Percentiles rank a stretch among this genome's conserved stretches.
These are phyloP conservation scores for Acridotheres tristis DNA, from an alignment of 2,797 vertebrate species.

Conservation along the genomic window DNA sequence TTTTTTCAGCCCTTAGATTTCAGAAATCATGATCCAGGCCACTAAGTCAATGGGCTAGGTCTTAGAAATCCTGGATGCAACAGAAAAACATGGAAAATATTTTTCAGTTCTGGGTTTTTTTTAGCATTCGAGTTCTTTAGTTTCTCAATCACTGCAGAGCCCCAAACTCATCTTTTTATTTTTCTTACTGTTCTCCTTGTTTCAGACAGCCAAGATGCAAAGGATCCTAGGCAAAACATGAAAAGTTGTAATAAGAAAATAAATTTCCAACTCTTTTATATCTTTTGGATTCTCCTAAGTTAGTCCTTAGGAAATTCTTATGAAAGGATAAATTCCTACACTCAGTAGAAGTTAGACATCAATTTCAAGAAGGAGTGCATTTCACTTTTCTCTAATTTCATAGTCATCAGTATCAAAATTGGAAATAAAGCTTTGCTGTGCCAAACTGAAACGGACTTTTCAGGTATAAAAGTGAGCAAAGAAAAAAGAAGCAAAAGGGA, in stretches of 20 bases:
- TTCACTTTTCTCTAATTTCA: not conserved
- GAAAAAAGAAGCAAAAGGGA: not conserved
- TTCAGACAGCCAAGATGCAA: not conserved
- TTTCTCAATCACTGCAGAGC: not conserved
- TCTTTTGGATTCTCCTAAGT: not conserved
- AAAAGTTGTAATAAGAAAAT: not conserved
- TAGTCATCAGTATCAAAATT: not conserved
- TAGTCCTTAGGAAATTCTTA: not conserved
- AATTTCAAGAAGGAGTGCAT: not conserved
- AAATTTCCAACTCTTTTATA: not conserved
- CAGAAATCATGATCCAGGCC: not conserved
- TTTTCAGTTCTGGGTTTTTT: not conserved
- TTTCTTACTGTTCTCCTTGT: not conserved
- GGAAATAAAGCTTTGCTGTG: not conserved
- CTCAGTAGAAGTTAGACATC: not conserved
- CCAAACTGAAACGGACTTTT: not conserved
- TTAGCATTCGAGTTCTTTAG: not conserved
- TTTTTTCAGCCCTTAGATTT: not conserved
- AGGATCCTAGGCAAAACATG: not conserved
- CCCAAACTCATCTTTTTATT: rapidly evolving
- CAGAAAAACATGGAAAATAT: not conserved
- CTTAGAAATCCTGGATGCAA: not conserved
- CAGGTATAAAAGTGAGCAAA: not conserved
- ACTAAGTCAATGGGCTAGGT: not conserved
- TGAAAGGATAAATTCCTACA: not conserved